Evolutionary conservation across 2,797 vertebrate genomes (phyloP).

Genomic region (Pelochelys cantorii): DNA sequence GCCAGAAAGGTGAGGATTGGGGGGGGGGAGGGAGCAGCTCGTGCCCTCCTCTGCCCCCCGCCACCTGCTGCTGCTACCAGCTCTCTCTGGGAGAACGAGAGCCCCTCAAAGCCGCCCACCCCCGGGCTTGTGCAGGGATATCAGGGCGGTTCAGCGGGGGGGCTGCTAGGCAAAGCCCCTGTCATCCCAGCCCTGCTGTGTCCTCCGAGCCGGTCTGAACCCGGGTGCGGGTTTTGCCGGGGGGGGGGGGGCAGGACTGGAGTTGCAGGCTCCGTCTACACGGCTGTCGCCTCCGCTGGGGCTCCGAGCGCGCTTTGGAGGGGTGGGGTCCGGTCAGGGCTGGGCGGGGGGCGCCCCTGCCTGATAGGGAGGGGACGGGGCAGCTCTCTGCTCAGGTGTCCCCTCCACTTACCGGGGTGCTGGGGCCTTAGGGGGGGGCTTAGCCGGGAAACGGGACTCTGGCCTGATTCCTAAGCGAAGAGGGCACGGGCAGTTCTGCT

Average conservation of each 20-base stretch:
- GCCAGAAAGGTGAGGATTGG: constrained; percentile 89
- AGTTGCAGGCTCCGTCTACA: background rate
- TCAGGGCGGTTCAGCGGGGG: background rate
- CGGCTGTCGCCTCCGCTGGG: background rate
- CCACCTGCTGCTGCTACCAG: constrained; percentile 51
- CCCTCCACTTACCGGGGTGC: no score
- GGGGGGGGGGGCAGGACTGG: background rate
- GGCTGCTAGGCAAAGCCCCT: background rate
- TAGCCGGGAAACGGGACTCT: no score
- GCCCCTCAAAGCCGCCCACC: background rate
- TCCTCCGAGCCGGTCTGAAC: background rate
- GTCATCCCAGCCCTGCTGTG: background rate
- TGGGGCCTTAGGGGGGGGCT: no score
- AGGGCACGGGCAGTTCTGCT: background rate
- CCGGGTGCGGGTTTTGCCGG: no score
- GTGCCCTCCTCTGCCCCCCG: constrained; percentile 1
- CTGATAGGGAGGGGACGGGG: background rate
- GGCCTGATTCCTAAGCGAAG: background rate
- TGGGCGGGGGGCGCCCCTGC: background rate
- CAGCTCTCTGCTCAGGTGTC: no score
- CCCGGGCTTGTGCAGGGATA: background rate
- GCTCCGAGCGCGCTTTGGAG: background rate
- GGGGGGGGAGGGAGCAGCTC: accelerated
- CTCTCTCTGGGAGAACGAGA: background rate
- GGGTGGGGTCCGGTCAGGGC: background rate